Conservation (phyloP, 2,113 vertebrate species). For the Alectura lathami region DNA sequence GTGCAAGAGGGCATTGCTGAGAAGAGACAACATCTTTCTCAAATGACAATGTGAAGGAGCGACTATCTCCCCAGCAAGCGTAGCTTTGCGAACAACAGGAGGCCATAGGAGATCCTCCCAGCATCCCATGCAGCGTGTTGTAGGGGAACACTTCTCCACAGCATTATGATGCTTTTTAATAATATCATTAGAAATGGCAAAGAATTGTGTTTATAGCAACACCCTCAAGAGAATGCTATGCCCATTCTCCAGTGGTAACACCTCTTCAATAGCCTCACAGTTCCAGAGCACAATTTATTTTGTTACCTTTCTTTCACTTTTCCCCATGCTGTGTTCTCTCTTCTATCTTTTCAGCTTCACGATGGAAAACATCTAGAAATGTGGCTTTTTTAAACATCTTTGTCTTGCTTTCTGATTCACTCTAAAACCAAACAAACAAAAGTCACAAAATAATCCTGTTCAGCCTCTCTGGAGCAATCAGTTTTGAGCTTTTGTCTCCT, state of each 20-base stretch:
- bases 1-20: fast-evolving
- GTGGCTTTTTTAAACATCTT: neutral
- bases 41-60: neutral
- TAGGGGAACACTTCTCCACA: neutral
- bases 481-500: constrained; percentile 46
- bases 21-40: neutral
- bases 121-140: neutral
- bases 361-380: neutral
- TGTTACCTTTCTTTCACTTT: neutral
- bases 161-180: neutral
- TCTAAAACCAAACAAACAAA: neutral
- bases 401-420: constrained; percentile 10
- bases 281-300: neutral
- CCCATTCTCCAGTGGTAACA: neutral
- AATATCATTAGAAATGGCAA: neutral
- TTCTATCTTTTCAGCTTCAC: neutral
- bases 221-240: neutral
- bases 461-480: neutral
- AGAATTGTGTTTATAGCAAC: neutral
- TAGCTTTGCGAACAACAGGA: neutral
- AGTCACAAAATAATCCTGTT: constrained; percentile 40
- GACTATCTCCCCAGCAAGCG: neutral
- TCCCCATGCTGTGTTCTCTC: neutral
- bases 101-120: neutral
- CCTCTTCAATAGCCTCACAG: neutral